phyloP scores from a whole-genome alignment of 2,797 vertebrate genomes.

The Premnoplex brunnescens region DNA sequence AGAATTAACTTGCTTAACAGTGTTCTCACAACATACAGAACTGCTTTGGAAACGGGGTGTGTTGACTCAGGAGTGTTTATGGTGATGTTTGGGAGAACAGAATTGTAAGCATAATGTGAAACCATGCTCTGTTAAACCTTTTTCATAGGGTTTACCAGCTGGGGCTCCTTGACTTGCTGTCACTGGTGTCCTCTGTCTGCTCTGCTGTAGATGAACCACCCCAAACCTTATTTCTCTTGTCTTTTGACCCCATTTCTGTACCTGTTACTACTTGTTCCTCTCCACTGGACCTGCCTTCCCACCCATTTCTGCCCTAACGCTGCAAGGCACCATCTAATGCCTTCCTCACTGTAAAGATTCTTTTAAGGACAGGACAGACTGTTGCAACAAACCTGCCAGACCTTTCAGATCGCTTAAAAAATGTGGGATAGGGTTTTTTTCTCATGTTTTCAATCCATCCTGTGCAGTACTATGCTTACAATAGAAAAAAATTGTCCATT shows the following conservation, averaged over 20 bases:
- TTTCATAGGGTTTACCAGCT: background rate
- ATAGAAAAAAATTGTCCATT: background rate
- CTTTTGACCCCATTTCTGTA: background rate
- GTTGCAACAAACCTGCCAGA: background rate
- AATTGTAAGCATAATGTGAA: background rate
- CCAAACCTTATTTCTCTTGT: background rate
- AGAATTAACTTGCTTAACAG: background rate
- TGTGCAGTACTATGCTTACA: background rate
- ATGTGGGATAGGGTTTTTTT: background rate
- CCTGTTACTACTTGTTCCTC: background rate
- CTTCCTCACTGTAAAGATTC: background rate
- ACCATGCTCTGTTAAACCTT: background rate
- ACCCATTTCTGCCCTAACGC: background rate
- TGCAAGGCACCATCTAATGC: background rate
- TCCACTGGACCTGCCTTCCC: background rate
- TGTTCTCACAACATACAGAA: background rate
- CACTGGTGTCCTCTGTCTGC: background rate
- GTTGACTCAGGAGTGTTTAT: background rate
- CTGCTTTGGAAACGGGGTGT: background rate
- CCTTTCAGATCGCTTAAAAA: background rate
- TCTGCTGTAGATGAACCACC: background rate
- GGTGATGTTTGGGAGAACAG: background rate
- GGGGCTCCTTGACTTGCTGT: background rate
- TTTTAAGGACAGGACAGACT: background rate
- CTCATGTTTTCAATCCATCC: background rate